These are phyloP conservation scores for Enteromius radiatus DNA, from an alignment of 2,797 vertebrate genomes.

Conservation along the genomic window DNA sequence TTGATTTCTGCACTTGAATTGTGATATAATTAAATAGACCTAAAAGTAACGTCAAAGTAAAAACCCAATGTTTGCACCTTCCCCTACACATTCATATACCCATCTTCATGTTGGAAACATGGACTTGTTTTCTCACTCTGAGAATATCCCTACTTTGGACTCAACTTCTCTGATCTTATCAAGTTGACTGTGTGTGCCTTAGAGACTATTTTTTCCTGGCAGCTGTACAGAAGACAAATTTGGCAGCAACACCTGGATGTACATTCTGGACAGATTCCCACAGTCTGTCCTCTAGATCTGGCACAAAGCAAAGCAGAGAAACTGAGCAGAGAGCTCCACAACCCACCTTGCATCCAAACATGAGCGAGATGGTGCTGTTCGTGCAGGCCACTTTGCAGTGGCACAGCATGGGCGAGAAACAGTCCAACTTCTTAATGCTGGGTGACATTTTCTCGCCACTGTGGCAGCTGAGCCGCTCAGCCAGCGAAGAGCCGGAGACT, in stretches of 20 bases:
- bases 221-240: background rate
- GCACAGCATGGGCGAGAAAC: conserved; percentile 87
- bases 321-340: conserved; percentile 3
- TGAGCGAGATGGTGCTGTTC: conserved; percentile 87
- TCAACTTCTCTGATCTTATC: conserved; percentile 33
- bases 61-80: background rate
- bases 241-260: background rate
- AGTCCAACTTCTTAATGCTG: conserved; percentile 84
- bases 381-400: conserved; percentile 90
- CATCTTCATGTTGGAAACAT: background rate
- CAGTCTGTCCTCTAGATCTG: conserved; percentile 7
- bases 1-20: background rate
- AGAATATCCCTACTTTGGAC: conserved; percentile 17
- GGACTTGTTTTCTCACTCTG: background rate
- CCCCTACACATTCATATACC: background rate
- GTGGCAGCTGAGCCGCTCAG: conserved; percentile 74
- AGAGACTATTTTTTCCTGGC: background rate
- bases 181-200: conserved; percentile 18
- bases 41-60: background rate
- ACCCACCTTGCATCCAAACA: conserved; percentile 93
- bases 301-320: background rate
- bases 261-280: conserved; percentile 15
- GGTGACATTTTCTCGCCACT: conserved; percentile 82
- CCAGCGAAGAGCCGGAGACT: conserved; percentile 74
- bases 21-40: background rate